A percentile compares a stretch with the other conserved stretches of the same genome.
These are phyloP conservation scores for Helicolenus hilgendorfi DNA, from an alignment of 2,797 vertebrate species.

Conservation along the genomic window DNA sequence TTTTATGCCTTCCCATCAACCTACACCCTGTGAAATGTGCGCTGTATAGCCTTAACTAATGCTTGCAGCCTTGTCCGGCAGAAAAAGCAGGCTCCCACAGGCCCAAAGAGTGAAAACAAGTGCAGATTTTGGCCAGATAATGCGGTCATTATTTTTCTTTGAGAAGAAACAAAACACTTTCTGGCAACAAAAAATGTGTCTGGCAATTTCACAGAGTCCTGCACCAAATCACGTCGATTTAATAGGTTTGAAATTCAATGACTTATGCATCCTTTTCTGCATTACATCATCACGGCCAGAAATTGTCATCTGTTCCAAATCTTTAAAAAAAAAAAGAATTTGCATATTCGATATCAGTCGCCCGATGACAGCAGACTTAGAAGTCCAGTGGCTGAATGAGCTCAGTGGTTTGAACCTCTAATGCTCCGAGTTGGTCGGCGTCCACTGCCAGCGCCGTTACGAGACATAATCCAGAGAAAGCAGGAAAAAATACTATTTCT, in stretches of 20 bases:
- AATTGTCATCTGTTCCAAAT: conserved; percentile 16
- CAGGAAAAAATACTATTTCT: conserved; percentile 15
- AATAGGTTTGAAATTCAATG: conserved; percentile 36
- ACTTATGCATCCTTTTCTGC: conserved; percentile 27
- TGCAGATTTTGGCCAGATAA: conserved; percentile 72
- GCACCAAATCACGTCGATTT: conserved; percentile 62
- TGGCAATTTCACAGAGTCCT: conserved; percentile 45
- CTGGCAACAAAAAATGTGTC: conserved; percentile 53
- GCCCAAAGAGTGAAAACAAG: conserved; percentile 50
- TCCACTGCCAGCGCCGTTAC: neutral
- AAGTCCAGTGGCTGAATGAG: conserved; percentile 6
- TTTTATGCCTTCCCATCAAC: conserved; percentile 48
- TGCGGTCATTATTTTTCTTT: conserved; percentile 65
- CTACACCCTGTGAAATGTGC: conserved; percentile 39
- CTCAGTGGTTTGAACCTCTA: neutral
- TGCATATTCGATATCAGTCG: neutral
- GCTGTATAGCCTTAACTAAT: conserved; percentile 17
- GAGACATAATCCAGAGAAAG: conserved; percentile 50
- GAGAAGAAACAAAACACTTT: conserved; percentile 68
- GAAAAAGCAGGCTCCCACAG: conserved; percentile 53
- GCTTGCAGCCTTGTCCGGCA: conserved; percentile 14
- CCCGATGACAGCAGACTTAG: conserved; percentile 24
- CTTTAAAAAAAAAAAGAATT: neutral
- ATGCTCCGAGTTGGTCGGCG: conserved; percentile 20
- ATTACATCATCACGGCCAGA: neutral